Evolutionary conservation across 2,113 vertebrate species (phyloP).

Genomic region (Plotosus lineatus): DNA sequence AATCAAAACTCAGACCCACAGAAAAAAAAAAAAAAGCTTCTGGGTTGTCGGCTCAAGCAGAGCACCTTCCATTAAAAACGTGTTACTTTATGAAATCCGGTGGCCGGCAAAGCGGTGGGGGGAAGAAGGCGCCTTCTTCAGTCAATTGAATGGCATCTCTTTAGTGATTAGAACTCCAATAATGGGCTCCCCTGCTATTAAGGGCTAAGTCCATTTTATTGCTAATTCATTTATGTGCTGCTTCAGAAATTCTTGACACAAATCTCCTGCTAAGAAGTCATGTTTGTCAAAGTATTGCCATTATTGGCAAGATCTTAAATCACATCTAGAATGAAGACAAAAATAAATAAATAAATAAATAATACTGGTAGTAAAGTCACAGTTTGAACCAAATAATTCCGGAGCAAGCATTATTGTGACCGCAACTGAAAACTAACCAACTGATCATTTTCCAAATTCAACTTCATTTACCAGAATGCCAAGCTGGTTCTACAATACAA

Average conservation of each 20-base stretch:
- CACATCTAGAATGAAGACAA: slow-evolving; percentile 79
- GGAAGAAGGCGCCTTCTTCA: slow-evolving; percentile 92
- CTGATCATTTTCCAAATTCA: slow-evolving; percentile 70
- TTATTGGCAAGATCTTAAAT: slow-evolving; percentile 88
- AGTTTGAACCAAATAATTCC: slow-evolving; percentile 70
- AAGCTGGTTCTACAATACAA: too few relatives aligned
- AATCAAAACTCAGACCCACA: slow-evolving; percentile 99
- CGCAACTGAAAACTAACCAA: slow-evolving; percentile 67
- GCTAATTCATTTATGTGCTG: slow-evolving; percentile 99
- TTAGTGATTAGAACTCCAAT: slow-evolving; percentile 98
- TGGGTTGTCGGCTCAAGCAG: slow-evolving; percentile 94
- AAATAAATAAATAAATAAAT: slow-evolving; percentile 52
- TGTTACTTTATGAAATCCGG: slow-evolving; percentile 94
- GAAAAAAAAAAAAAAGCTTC: slow-evolving; percentile 80
- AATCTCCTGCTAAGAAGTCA: slow-evolving; percentile 96
- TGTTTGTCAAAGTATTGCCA: slow-evolving; percentile 95
- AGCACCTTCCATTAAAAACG: slow-evolving; percentile 98
- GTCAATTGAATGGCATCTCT: slow-evolving; percentile 99
- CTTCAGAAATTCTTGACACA: slow-evolving; percentile 93
- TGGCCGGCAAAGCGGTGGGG: slow-evolving; percentile 87
- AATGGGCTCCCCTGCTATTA: slow-evolving; percentile 96
- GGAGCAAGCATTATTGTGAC: slow-evolving; percentile 66
- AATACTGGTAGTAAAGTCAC: slow-evolving; percentile 75
- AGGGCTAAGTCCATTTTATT: slow-evolving; percentile 96
- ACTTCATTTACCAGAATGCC: too few relatives aligned